Conservation (phyloP, 2,888 invertebrate genomes). For the Lacanobia wlatinum region DNA sequence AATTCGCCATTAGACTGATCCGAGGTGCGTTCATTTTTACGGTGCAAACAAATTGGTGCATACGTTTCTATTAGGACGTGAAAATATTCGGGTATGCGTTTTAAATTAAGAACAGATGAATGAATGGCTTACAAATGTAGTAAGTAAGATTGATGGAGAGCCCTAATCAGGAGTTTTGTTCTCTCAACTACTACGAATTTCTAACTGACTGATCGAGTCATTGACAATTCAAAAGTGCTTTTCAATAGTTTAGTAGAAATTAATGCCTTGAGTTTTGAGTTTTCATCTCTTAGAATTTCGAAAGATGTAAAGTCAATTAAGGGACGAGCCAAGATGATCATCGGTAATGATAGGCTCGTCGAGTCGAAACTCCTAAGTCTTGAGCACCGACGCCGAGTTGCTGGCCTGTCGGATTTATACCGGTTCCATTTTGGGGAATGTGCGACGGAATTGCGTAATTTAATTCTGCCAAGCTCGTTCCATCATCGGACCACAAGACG, state of each 20-base stretch:
- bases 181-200: neutral
- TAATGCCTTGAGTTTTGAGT: neutral
- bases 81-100: conserved; percentile 52
- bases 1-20: conserved; percentile 84
- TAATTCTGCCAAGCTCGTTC: too few relatives aligned
- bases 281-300: neutral
- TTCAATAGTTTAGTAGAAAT: neutral
- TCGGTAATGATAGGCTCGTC: too few relatives aligned
- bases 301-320: too few relatives aligned
- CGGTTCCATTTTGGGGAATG: too few relatives aligned
- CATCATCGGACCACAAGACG: too few relatives aligned
- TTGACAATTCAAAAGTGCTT: neutral
- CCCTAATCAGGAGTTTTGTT: conserved; percentile 7
- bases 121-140: conserved; percentile 16
- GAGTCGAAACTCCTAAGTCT: too few relatives aligned
- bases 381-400: too few relatives aligned
- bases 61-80: conserved; percentile 53
- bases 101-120: conserved; percentile 24
- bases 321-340: too few relatives aligned
- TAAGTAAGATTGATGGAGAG: conserved; percentile 50
- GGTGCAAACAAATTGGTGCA: conserved; percentile 61
- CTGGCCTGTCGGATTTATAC: too few relatives aligned
- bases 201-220: neutral
- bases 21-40: conserved; percentile 67
- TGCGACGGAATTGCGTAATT: too few relatives aligned